Evolutionary conservation across 2,797 vertebrate species (phyloP).

Genomic region (Tiaroga cobitis): DNA sequence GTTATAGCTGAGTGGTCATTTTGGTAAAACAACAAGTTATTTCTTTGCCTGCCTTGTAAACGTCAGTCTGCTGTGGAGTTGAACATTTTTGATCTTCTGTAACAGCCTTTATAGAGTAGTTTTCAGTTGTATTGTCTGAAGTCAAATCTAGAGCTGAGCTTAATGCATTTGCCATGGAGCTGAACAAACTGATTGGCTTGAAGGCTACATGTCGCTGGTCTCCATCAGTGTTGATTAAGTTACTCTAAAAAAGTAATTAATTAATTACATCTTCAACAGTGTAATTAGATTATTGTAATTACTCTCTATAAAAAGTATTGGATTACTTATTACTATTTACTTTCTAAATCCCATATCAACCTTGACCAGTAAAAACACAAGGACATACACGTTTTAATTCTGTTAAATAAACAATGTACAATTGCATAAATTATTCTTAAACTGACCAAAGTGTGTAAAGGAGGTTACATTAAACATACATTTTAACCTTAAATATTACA

Average conservation of each 20-base stretch:
- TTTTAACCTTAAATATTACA: neutral
- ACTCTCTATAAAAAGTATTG: neutral
- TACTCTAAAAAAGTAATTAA: too few species aligned
- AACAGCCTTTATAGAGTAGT: neutral
- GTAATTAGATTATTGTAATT: too few species aligned
- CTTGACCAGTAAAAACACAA: neutral
- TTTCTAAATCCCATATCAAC: too few species aligned
- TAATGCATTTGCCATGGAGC: too few species aligned
- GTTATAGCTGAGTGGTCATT: neutral
- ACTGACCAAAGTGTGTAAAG: too few species aligned
- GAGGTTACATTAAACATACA: neutral
- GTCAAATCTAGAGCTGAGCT: neutral
- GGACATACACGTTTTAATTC: neutral
- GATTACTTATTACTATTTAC: neutral
- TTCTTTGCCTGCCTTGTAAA: neutral
- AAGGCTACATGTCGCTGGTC: too few species aligned
- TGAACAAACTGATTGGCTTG: too few species aligned
- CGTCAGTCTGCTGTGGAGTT: neutral
- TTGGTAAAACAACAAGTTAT: neutral
- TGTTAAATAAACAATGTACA: neutral
- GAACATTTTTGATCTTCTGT: neutral
- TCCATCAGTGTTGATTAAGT: too few species aligned
- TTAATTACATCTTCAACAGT: too few species aligned
- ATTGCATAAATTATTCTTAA: neutral
- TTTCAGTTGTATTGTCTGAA: neutral